Conservation (phyloP, 1,140 invertebrate species). For the Atta colombica region DNA sequence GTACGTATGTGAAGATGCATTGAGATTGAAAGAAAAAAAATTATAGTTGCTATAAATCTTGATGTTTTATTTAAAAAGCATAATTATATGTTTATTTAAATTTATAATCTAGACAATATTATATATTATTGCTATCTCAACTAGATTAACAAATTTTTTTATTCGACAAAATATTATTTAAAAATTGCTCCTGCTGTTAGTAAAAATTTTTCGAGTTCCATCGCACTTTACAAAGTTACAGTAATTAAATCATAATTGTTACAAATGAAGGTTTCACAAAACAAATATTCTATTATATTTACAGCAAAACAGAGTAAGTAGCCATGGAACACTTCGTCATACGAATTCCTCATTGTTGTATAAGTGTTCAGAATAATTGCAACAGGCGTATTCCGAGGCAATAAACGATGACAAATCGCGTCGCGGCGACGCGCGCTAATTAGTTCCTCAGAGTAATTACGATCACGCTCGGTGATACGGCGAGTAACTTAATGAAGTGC, state of each 20-base stretch:
- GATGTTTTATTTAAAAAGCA: not conserved
- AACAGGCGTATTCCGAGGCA: slow-evolving; percentile 6
- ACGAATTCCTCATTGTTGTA: slow-evolving; percentile 20
- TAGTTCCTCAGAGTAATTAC: slow-evolving; percentile 72
- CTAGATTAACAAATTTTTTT: not conserved
- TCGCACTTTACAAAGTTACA: not conserved
- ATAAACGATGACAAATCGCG: slow-evolving; percentile 56
- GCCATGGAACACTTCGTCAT: not conserved
- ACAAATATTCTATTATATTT: not conserved
- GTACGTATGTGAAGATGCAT: not conserved
- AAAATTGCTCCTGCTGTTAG: not conserved
- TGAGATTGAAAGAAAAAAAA: not conserved
- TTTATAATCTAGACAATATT: not conserved
- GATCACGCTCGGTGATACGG: slow-evolving; percentile 54
- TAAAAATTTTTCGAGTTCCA: not conserved
- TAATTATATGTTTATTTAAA: not conserved
- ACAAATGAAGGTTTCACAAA: not conserved
- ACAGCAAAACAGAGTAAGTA: not conserved
- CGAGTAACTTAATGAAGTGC: slow-evolving; percentile 60
- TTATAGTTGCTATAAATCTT: not conserved
- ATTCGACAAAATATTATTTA: not conserved
- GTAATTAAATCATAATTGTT: slow-evolving; percentile 1
- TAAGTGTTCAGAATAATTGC: slow-evolving; percentile 3
- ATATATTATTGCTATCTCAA: not conserved
- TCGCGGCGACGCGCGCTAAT: slow-evolving; percentile 43